Conservation (phyloP, 2,113 vertebrate species). For the Oostethus manadensis region DNA sequence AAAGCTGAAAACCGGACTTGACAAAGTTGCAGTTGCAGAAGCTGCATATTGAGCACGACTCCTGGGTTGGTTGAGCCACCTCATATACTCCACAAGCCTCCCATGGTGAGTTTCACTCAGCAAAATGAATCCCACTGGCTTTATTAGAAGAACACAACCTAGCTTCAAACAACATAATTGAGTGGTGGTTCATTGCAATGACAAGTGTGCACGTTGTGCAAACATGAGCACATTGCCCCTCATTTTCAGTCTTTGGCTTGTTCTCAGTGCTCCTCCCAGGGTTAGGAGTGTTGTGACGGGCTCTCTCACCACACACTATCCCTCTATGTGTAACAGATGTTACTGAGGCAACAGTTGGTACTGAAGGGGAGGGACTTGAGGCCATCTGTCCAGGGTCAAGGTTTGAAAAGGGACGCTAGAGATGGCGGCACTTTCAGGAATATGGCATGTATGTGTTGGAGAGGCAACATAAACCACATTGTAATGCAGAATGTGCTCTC, state of each 20-base stretch:
- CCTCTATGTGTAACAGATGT: conserved; percentile 75
- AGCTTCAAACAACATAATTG: not conserved
- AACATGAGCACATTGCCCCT: conserved; percentile 1
- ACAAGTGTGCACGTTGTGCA: not conserved
- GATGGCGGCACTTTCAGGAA: conserved; percentile 64
- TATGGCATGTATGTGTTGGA: conserved; percentile 49
- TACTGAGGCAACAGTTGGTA: conserved; percentile 80
- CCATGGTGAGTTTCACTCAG: not conserved
- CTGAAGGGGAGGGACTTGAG: conserved; percentile 69
- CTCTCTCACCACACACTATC: conserved; percentile 32
- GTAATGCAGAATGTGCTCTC: conserved; percentile 52
- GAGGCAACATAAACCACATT: conserved; percentile 51
- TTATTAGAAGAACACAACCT: not conserved
- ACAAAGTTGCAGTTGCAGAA: too few relatives aligned
- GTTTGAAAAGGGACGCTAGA: conserved; percentile 65
- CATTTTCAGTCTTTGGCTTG: not conserved
- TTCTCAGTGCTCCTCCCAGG: conserved; percentile 15
- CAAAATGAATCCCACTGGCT: not conserved
- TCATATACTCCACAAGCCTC: too few relatives aligned
- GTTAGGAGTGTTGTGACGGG: conserved; percentile 40
- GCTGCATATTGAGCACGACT: too few relatives aligned
- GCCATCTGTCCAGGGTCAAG: conserved; percentile 81
- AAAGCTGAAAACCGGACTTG: too few relatives aligned
- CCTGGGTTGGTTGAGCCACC: too few relatives aligned
- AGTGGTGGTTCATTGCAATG: not conserved